Conservation (phyloP, 2,888 invertebrate genomes). For the Neoascia interrupta region DNA sequence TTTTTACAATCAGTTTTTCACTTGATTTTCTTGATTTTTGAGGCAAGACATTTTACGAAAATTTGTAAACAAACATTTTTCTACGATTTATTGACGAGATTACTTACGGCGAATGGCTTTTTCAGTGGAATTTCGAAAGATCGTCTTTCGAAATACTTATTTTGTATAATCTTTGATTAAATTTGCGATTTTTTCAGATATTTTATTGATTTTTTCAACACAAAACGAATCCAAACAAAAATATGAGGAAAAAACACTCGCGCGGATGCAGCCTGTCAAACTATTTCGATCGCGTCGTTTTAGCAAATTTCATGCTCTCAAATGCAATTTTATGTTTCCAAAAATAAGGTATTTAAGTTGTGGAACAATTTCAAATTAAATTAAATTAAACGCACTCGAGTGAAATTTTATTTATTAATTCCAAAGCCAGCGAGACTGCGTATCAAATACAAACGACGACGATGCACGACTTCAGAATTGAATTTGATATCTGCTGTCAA, state of each 20-base stretch:
- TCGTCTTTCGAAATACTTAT: neutral
- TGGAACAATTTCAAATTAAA: too few relatives aligned
- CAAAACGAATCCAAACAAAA: constrained; percentile 18
- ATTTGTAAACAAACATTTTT: constrained; percentile 41
- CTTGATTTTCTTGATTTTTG: constrained; percentile 7
- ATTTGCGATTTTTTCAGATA: neutral
- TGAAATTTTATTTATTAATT: too few relatives aligned
- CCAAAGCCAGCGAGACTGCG: constrained; percentile 38
- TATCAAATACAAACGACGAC: constrained; percentile 27
- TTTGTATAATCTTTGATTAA: neutral
- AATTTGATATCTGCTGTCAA: constrained; percentile 34
- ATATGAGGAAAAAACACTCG: constrained; percentile 3
- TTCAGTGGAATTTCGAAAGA: constrained; percentile 1
- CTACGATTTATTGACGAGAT: neutral
- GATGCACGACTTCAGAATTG: constrained; percentile 23
- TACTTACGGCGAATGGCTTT: constrained; percentile 33
- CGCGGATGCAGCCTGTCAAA: constrained; percentile 1
- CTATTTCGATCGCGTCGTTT: too few relatives aligned
- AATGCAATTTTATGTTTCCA: constrained; percentile 1
- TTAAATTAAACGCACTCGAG: too few relatives aligned
- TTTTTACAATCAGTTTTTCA: neutral
- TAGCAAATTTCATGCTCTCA: neutral
- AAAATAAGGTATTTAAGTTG: too few relatives aligned
- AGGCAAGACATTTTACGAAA: neutral
- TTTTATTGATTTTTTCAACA: constrained; percentile 3